These are phyloP conservation scores for Mareca strepera DNA, from an alignment of 2,797 vertebrate genomes.

Conservation along the genomic window DNA sequence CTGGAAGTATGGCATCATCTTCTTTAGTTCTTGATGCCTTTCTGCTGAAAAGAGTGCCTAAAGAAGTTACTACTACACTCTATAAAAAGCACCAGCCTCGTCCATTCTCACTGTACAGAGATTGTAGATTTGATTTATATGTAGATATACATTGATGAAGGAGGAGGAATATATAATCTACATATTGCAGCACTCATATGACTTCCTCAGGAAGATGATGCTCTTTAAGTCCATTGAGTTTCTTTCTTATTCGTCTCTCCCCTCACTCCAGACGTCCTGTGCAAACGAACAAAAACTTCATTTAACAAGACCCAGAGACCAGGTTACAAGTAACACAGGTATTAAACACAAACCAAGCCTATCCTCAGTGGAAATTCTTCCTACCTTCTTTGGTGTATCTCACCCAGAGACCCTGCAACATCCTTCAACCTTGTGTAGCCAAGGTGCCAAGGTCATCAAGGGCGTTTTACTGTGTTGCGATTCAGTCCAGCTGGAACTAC, in stretches of 20 bases:
- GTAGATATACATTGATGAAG: too few species aligned
- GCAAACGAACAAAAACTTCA: too few species aligned
- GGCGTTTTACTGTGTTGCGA: background rate
- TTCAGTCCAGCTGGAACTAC: background rate
- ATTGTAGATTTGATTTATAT: too few species aligned
- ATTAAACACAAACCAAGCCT: background rate
- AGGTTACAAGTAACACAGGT: background rate
- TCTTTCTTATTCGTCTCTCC: too few species aligned
- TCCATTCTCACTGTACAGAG: background rate
- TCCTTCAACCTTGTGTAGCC: background rate
- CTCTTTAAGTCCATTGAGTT: too few species aligned
- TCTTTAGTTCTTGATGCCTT: background rate
- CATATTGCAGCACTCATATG: too few species aligned
- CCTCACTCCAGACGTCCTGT: too few species aligned
- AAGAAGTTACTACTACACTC: background rate
- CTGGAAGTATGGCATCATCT: background rate
- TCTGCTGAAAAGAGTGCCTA: background rate
- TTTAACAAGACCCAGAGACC: too few species aligned
- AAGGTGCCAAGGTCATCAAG: background rate
- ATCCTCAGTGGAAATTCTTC: background rate
- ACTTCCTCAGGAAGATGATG: too few species aligned
- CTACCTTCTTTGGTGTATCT: background rate
- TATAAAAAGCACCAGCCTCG: background rate
- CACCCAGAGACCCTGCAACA: background rate
- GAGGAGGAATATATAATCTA: too few species aligned